Percentiles rank a stretch among this genome's conserved stretches.
These are phyloP conservation scores for Nycticryphes semicollaris DNA, from an alignment of 2,113 vertebrate genomes.

Conservation along the genomic window DNA sequence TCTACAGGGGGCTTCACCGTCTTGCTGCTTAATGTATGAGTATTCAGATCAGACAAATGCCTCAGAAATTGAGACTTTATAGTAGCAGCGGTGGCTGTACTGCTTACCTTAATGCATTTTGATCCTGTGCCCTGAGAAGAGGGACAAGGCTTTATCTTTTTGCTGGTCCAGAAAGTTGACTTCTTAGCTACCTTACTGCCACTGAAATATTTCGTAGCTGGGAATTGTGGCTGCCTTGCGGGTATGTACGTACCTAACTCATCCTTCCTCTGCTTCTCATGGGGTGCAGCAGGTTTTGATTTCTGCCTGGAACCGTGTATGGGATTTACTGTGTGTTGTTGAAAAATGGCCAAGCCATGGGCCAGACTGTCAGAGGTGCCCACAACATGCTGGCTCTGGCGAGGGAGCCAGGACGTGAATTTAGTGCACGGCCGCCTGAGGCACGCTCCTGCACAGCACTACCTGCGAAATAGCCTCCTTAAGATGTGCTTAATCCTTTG, in stretches of 20 bases:
- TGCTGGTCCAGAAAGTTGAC: background rate
- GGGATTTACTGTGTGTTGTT: background rate
- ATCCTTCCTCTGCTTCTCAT: background rate
- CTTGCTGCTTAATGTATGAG: background rate
- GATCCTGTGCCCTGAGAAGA: background rate
- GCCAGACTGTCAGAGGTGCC: background rate
- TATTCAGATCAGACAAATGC: background rate
- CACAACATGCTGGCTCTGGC: background rate
- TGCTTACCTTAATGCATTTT: background rate
- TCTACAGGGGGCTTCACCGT: background rate
- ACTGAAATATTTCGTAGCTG: background rate
- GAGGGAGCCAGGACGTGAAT: background rate
- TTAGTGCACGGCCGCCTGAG: background rate
- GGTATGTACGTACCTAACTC: background rate
- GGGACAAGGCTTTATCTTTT: background rate
- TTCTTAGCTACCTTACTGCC: background rate
- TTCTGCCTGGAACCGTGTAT: background rate
- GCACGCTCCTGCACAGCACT: background rate
- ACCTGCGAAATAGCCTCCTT: background rate
- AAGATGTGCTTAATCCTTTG: slow-evolving; percentile 12
- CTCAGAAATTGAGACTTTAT: background rate
- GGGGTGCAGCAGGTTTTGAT: background rate
- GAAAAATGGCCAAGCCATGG: background rate
- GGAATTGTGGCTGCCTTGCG: background rate
- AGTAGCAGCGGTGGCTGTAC: background rate